Conservation (phyloP, 1,140 invertebrate species). For the Scylla paramamosain region DNA sequence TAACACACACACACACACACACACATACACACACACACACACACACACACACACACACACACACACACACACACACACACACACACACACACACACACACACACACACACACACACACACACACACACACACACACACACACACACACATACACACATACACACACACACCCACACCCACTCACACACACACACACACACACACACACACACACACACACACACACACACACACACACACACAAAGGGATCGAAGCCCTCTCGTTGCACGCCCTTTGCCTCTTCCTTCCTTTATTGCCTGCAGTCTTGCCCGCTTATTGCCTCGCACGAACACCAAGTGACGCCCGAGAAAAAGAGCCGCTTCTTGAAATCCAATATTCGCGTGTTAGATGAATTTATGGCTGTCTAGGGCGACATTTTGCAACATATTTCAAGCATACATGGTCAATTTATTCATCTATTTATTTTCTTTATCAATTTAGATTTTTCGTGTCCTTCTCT, state of each 20-base stretch:
- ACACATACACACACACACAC: not conserved
- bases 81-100: conserved; percentile 20
- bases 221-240: conserved; percentile 12
- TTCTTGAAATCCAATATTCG: not conserved
- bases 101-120: not conserved
- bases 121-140: not conserved
- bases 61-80: not conserved
- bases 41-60: conserved; percentile 20
- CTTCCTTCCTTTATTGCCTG: conserved; percentile 3
- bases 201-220: not conserved
- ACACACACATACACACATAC: not conserved
- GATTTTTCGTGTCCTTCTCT: not conserved
- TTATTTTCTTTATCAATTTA: not conserved
- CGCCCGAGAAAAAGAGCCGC: not conserved
- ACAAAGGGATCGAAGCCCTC: not conserved
- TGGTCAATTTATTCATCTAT: not conserved
- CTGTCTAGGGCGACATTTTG: not conserved
- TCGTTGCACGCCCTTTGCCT: not conserved
- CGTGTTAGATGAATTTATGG: not conserved
- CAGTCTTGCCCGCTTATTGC: not conserved
- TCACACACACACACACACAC: not conserved
- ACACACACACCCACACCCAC: not conserved
- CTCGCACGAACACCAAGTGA: not conserved
- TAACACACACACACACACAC: not conserved
- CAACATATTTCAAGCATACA: too few relatives aligned